Evolutionary conservation across 2,113 vertebrate genomes (phyloP).

Genomic region (Salvelinus fontinalis): DNA sequence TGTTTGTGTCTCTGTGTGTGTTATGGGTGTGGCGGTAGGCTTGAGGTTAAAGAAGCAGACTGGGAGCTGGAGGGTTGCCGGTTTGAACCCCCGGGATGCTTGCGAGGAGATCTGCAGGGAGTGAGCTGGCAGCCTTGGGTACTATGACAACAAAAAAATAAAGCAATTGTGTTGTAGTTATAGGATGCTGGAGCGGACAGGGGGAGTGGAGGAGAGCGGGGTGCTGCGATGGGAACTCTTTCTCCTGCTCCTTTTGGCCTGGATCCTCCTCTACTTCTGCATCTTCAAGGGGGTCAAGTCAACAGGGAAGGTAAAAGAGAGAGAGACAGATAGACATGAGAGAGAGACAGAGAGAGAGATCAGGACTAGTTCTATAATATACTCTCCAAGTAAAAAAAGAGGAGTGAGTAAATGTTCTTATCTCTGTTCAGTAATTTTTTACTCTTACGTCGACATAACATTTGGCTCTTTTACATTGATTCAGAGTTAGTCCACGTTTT

Average conservation of each 20-base stretch:
- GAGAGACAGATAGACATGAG: neutral
- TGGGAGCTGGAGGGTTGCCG: too few relatives aligned
- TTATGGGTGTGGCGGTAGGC: too few relatives aligned
- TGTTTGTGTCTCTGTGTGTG: too few relatives aligned
- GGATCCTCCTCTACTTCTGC: constrained; percentile 76
- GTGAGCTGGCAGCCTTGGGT: too few relatives aligned
- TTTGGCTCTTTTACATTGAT: too few relatives aligned
- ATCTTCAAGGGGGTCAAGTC: constrained; percentile 79
- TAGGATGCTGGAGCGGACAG: constrained; percentile 70
- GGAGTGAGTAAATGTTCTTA: neutral
- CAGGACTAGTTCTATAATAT: too few relatives aligned
- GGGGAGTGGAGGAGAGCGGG: constrained; percentile 66
- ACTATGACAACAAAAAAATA: too few relatives aligned
- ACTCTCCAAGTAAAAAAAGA: neutral
- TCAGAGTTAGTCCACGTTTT: too few relatives aligned
- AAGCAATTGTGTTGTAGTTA: constrained; percentile 47
- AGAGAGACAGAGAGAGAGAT: neutral
- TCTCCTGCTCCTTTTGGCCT: constrained; percentile 71
- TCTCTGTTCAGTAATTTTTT: neutral
- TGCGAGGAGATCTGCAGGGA: too few relatives aligned
- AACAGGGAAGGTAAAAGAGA: constrained; percentile 71
- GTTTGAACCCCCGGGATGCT: too few relatives aligned
- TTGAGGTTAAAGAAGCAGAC: too few relatives aligned
- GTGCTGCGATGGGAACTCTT: constrained; percentile 70
- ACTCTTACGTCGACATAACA: too few relatives aligned